Evolutionary conservation across 2,113 vertebrate genomes (phyloP), one percentile per base, ranked within the genome.

Genomic region (Forbesichthys papilliferus): DNA sequence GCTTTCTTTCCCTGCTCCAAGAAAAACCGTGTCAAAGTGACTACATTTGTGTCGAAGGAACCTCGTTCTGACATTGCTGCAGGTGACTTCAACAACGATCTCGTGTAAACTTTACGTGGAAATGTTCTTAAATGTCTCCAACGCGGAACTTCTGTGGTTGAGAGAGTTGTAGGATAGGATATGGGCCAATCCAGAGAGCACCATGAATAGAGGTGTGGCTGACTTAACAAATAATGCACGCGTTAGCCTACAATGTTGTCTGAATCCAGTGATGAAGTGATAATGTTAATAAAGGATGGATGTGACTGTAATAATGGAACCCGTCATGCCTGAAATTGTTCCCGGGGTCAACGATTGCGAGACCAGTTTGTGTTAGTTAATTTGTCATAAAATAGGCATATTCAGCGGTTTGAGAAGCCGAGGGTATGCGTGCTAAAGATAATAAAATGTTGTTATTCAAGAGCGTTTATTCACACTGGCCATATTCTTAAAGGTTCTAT

Each of bases 11-110:
- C 96, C 73, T 98, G 92, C 89, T 98, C 95, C 92, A 96, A 92
- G 58, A 98, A 92, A 83, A 98, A 98, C 58, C 95, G 93, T 84
- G 96, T 98, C 90, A 98, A 74, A 77, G 96, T 98, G 72, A 92
- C 90, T 75, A 98, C 95, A 76, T 98, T 89, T 58, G 96, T 98
- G 76, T 98, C 96, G 89, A 98, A 96, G 18, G 91, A 9, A 10
- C 88, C 88, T 5, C 81, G 90, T 67, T 97, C 95, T 36, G 95
- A 92, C 96, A 98, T 98, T 73, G 2, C 63, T 66, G 33, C 14
- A 20, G 53, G 3, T 12, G 13, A 8, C 12, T 14, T 42, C 12
- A 10, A 27, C 36, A 36, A 75, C 27, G 48, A 66, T 53, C 5
- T 64, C 52, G 71, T 46, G 34, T 62, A 70, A 46, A 1, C 33